Evolutionary conservation across 2,113 vertebrate species (phyloP).

Genomic region (Lichenostomus cassidix): DNA sequence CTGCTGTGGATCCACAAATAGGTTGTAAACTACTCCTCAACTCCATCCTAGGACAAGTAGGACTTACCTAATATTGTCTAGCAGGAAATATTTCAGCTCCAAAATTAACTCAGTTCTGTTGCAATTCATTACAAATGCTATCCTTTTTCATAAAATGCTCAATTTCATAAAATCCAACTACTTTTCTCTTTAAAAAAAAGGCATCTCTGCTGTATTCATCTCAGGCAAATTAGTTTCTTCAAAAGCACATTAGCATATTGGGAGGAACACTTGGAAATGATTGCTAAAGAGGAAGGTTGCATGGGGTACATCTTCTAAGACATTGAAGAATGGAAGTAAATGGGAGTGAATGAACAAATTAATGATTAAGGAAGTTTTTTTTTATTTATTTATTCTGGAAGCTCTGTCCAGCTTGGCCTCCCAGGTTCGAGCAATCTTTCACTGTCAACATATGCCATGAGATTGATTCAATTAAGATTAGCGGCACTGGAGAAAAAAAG

Average conservation of each 20-base stretch:
- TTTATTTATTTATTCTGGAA: conserved; percentile 69
- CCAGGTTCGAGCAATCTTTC: conserved; percentile 95
- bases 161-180: conserved; percentile 30
- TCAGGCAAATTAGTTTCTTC: conserved; percentile 71
- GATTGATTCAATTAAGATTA: conserved; percentile 99
- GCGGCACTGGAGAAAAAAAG: conserved; percentile 74
- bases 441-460: conserved; percentile 93
- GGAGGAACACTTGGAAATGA: conserved; percentile 73
- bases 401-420: conserved; percentile 87
- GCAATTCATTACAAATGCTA: background rate
- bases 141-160: background rate
- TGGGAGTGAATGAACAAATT: conserved; percentile 83
- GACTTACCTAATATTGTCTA: background rate
- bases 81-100: background rate
- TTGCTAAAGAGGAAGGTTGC: conserved; percentile 66
- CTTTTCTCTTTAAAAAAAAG: background rate
- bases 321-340: conserved; percentile 88
- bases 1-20: background rate
- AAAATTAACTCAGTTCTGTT: background rate
- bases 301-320: conserved; percentile 68
- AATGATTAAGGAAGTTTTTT: conserved; percentile 86
- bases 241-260: conserved; percentile 25
- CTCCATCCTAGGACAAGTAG: background rate
- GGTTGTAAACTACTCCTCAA: background rate
- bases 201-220: background rate